Base-by-base conservation (phyloP, 2,797 vertebrate species). In the Protonibea diacanthus region DNA sequence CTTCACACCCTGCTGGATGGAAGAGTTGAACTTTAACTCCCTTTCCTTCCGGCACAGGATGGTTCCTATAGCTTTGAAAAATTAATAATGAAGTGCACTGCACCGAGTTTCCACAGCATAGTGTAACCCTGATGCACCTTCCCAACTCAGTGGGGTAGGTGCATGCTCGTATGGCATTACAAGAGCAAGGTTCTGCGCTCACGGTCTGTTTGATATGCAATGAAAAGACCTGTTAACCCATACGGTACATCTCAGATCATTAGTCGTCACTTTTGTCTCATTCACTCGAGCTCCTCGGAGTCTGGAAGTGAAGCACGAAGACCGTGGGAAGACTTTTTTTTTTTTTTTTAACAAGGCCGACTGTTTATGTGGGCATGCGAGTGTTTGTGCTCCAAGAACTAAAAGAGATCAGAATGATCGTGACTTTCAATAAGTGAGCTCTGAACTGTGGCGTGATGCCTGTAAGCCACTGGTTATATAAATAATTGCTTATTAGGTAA, bases 221-320 rank as follows among this genome's bases (percentile, higher is more conserved):
- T 58, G 60, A 78, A 76, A 52, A 75, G 78, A 70, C 68, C 76
- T 23, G 66, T 45, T 78, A 66, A 6, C 62, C 59, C 57, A 2
- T 58, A 65, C 66, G 62, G 27, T 10, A 47, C 23, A 74, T 55
- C 62, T 76, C 73, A 83, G 53, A 70, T 86, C 86, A 73, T 79
- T 78, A 81, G 68, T 73, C 25, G 45, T 82, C 82, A 74, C 76
- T 80, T 86, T 67, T 72, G 63, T 82, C 76, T 84, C 73, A 72
- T 85, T 82, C 79, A 73, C 51, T 80, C 55, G 5, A 21, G 69
- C 64, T 74, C 68, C 59, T 80, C 67, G 0, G 48, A 42, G 70
- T 67, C 56, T 56, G 71, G 47, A 78, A 78, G 71, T 72, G 64
- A 70, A 56, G 69, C 81, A 74, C 78, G 61, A 81, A 80, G 78